These are phyloP conservation scores for Ifrita kowaldi DNA, from an alignment of 2,113 vertebrate genomes.

Conservation along the genomic window DNA sequence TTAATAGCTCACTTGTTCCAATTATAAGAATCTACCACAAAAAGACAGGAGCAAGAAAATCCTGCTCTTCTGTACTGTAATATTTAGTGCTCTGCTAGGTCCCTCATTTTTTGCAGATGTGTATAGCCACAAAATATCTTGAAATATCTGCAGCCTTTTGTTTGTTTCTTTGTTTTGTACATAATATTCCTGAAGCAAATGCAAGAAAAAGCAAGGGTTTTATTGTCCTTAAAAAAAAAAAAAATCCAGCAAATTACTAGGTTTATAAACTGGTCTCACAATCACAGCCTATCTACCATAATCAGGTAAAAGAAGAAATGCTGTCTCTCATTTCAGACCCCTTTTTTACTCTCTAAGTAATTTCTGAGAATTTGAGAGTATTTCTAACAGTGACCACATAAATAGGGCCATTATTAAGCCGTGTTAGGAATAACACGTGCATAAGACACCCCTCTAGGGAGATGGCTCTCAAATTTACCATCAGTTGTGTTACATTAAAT, in stretches of 20 bases:
- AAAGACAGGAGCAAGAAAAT: slow-evolving; percentile 1
- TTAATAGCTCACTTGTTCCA: slow-evolving; percentile 17
- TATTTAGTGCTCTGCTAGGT: not conserved
- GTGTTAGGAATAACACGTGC: not conserved
- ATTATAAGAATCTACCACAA: not conserved
- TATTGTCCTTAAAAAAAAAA: not conserved
- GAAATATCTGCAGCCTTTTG: not conserved
- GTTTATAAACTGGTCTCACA: not conserved
- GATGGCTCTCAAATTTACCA: not conserved
- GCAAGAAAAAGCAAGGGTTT: accelerated
- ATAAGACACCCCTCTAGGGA: not conserved
- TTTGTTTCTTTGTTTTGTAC: not conserved
- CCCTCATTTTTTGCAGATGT: not conserved
- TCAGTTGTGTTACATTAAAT: not conserved
- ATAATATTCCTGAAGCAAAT: not conserved
- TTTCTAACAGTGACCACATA: not conserved
- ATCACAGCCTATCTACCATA: not conserved
- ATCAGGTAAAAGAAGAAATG: not conserved
- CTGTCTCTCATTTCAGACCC: not conserved
- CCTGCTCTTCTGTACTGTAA: not conserved
- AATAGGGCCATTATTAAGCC: not conserved
- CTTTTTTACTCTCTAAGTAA: not conserved
- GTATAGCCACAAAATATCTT: not conserved
- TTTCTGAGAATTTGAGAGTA: not conserved
- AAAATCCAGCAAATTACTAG: not conserved